Evolutionary conservation across 1,140 invertebrate species (phyloP).

Genomic region (Diabrotica undecimpunctata): DNA sequence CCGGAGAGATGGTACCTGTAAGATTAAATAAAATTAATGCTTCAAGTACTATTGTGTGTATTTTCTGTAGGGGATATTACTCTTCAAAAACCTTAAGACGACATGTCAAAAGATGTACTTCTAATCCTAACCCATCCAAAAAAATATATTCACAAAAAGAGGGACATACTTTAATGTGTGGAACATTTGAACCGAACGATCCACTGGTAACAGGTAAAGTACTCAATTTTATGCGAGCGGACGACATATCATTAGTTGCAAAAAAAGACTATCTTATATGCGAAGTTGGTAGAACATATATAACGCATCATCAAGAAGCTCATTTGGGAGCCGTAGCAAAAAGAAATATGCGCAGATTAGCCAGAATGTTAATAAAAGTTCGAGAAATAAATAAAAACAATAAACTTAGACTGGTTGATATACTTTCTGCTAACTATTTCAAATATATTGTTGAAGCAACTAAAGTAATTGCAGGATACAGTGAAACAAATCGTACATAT

Average conservation of each 20-base stretch:
- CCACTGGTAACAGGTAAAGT: not conserved
- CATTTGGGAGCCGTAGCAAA: constrained; percentile 30
- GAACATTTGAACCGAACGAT: constrained; percentile 6
- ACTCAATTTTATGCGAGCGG: constrained; percentile 19
- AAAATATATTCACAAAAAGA: not conserved
- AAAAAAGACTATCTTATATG: constrained; percentile 32
- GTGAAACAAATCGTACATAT: not conserved
- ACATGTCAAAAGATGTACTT: not conserved
- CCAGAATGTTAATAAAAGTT: constrained; percentile 24
- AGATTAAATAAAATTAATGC: not conserved
- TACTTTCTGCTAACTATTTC: constrained; percentile 13
- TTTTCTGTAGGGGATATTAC: constrained; percentile 39
- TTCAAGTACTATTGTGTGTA: constrained; percentile 35
- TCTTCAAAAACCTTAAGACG: not conserved
- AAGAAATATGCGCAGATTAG: constrained; percentile 28
- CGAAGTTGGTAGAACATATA: constrained; percentile 27
- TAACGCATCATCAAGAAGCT: constrained; percentile 28
- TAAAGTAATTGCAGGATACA: constrained; percentile 11
- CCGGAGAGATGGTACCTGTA: not conserved
- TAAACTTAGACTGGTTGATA: not conserved
- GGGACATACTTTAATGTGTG: constrained; percentile 5
- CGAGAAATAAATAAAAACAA: constrained; percentile 9
- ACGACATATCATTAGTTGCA: constrained; percentile 26
- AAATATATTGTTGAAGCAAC: constrained; percentile 7
- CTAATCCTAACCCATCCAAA: not conserved